These are phyloP conservation scores for Momotus momota DNA, from an alignment of 2,797 vertebrate genomes.

Conservation along the genomic window DNA sequence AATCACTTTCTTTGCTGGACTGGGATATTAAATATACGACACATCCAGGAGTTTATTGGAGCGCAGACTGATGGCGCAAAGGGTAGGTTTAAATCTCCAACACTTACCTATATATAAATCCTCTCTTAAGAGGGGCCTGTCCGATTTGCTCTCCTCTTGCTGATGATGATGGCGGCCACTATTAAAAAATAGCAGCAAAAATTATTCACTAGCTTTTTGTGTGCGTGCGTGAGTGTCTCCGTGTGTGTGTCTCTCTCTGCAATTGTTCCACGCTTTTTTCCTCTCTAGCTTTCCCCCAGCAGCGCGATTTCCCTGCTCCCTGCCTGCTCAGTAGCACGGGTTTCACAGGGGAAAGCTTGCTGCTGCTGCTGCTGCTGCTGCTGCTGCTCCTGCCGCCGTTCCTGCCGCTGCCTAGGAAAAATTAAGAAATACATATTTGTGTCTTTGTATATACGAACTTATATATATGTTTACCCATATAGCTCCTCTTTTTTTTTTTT, in stretches of 20 bases:
- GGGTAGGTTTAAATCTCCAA: conserved; percentile 98
- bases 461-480: conserved; percentile 65
- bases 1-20: conserved; percentile 95
- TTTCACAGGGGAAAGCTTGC: conserved; percentile 66
- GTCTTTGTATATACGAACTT: conserved; percentile 67
- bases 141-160: conserved; percentile 84
- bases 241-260: conserved; percentile 75
- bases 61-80: conserved; percentile 99
- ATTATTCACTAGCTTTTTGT: conserved; percentile 81
- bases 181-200: conserved; percentile 83
- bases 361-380: conserved; percentile 46
- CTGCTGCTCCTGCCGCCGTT: conserved; percentile 13
- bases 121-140: conserved; percentile 88
- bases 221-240: conserved; percentile 77
- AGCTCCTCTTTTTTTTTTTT: conserved; percentile 65
- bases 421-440: conserved; percentile 48
- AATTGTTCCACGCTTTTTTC: conserved; percentile 81
- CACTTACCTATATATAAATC: conserved; percentile 93
- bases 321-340: conserved; percentile 68
- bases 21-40: conserved; percentile 99
- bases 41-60: conserved; percentile 99
- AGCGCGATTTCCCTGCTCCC: conserved; percentile 70
- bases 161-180: conserved; percentile 84
- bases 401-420: conserved; percentile 68
- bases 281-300: conserved; percentile 71